Base-by-base conservation (phyloP, 1,140 invertebrate species). In the Trigoniulus corallinus region DNA sequence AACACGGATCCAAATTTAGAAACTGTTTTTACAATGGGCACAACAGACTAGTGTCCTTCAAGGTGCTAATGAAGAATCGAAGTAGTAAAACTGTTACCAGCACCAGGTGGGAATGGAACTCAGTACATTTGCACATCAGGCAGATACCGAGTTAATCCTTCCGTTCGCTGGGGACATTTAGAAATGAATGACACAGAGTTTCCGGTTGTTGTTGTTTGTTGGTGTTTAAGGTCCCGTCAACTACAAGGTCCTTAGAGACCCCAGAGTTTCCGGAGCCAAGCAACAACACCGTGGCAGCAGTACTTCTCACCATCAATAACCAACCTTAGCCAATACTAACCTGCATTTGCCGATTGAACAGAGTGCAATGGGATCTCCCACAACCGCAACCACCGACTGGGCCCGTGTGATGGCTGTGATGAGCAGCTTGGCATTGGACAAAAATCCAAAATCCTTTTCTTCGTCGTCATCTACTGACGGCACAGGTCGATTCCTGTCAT, bases 371-470 rank as follows among this genome's bases (percentile, higher is more conserved):
- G 87, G 86, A 69, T 91, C 87, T 1, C 87, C 87, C 2, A 91
- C 82, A 4, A 88, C 83, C 1, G 82, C 83, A 0, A 92, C 83
- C n/a, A 89, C 61, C 57, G 81, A 84, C 64, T 86, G 84, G 0
- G 86, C 86, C 49, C 87, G 68, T 0, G 87, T 91, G 4, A 92
- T 79, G 0, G 86, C 86, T 0, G 87, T 88, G 59, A 88, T 92
- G 1, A 92, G 62, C 1, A 92, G 68, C 58, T 87, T 82, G 1
- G 81, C 78, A 67, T 88, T 87, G 1, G 84, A 87, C 15, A 92
- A 62, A 61, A 91, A 89, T 0, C 87, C 86, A 62, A 84, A 86
- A 60, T 88, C 83, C 37, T 79, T 70, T 39, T 79, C 73, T 41
- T 81, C 76, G 44, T 64, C 68, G 7, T 34, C 49, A 62, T 64